phyloP scores from a whole-genome alignment of 2,113 vertebrate genomes.

The Cynocephalus volans region DNA sequence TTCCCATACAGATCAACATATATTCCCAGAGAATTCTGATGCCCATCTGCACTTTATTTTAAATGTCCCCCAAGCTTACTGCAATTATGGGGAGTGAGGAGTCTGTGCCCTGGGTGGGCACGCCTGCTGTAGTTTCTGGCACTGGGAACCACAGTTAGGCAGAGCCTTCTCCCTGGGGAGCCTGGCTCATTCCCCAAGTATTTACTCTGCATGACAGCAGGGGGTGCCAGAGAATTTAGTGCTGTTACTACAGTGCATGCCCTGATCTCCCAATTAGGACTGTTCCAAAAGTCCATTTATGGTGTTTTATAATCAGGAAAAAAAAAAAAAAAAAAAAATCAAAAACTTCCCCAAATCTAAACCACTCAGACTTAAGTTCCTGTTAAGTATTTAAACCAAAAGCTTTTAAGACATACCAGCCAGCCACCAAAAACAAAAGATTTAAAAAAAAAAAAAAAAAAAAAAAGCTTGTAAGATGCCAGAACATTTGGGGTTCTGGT shows the following conservation, averaged over 20 bases:
- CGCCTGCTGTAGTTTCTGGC: not conserved
- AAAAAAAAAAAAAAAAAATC: not conserved
- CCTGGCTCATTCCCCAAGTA: not conserved
- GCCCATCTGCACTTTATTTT: not conserved
- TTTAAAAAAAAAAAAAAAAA: too few relatives aligned
- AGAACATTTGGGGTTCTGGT: not conserved
- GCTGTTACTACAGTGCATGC: accelerated
- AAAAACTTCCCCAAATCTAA: not conserved
- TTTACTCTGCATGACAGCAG: not conserved
- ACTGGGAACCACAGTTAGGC: not conserved
- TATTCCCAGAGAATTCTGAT: not conserved
- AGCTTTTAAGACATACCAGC: not conserved
- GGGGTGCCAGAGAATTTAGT: not conserved
- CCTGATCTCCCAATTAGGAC: not conserved
- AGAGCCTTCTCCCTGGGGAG: not conserved
- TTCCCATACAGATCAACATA: not conserved
- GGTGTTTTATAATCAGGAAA: not conserved
- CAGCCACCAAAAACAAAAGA: too few relatives aligned
- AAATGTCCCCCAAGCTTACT: not conserved
- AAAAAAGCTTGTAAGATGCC: not conserved
- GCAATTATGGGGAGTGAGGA: not conserved
- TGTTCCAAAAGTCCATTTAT: not conserved
- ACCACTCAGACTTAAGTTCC: not conserved
- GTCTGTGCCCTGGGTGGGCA: not conserved
- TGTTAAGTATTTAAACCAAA: not conserved